Conservation (phyloP, 2,797 vertebrate species). For the Eulemur albifrons region DNA sequence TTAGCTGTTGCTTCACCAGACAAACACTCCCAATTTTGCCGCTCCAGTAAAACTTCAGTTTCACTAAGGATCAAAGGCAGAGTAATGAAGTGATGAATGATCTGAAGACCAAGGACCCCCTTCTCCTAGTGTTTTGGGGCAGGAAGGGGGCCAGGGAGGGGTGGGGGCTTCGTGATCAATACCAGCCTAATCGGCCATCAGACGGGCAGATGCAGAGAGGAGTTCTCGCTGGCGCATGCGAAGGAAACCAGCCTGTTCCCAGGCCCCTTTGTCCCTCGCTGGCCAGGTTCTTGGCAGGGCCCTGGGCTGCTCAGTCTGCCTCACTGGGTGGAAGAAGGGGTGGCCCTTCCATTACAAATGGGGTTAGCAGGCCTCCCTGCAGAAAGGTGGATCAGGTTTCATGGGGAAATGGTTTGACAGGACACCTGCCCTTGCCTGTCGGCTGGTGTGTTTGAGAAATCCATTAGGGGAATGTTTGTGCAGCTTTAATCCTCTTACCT, state of each 20-base stretch:
- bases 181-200: background rate
- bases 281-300: background rate
- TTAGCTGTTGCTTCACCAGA: conserved; percentile 12
- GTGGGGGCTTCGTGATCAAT: conserved; percentile 6
- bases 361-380: conserved; percentile 82
- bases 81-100: conserved; percentile 50
- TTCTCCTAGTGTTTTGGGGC: background rate
- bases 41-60: background rate
- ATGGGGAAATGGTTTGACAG: conserved; percentile 60
- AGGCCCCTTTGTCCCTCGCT: conserved; percentile 16
- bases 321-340: background rate
- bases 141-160: conserved; percentile 14
- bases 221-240: background rate
- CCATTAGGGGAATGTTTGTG: conserved; percentile 90
- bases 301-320: background rate
- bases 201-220: conserved; percentile 19
- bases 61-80: conserved; percentile 61
- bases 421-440: conserved; percentile 75
- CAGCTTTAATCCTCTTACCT: conserved; percentile 79
- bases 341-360: conserved; percentile 81
- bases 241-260: conserved; percentile 36
- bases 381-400: conserved; percentile 70
- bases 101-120: conserved; percentile 12
- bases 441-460: conserved; percentile 89
- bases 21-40: conserved; percentile 35